Conservation (phyloP, 2,888 invertebrate genomes). For the Cephalotes varians region DNA sequence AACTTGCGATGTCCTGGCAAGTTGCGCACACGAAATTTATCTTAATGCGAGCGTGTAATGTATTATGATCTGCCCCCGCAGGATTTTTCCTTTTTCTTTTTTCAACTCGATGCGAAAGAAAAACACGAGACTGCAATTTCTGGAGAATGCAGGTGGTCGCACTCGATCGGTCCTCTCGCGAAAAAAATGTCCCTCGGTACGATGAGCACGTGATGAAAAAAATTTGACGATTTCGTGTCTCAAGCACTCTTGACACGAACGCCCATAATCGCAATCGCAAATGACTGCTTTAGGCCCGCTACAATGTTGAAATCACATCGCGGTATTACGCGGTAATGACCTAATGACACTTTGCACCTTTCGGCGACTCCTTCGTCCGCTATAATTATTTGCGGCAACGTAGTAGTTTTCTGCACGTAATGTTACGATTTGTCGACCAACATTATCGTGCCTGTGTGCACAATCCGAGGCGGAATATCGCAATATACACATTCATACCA, state of each 20-base stretch:
- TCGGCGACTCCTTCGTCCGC: constrained; percentile 54
- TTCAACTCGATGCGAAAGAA: not conserved
- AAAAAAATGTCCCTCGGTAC: not conserved
- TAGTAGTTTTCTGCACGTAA: constrained; percentile 70
- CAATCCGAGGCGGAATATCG: constrained; percentile 63
- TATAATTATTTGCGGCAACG: constrained; percentile 64
- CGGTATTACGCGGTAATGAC: constrained; percentile 48
- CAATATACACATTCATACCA: constrained; percentile 17
- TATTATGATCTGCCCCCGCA: not conserved
- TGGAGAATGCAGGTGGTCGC: not conserved
- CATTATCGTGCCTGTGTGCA: constrained; percentile 63
- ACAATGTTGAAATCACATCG: constrained; percentile 56
- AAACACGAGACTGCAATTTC: not conserved
- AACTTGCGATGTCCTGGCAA: constrained; percentile 5
- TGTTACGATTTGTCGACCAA: constrained; percentile 61
- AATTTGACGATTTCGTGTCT: constrained; percentile 23
- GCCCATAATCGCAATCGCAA: constrained; percentile 39
- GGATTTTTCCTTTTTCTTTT: constrained; percentile 1
- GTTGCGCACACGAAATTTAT: constrained; percentile 31
- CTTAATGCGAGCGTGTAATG: not conserved
- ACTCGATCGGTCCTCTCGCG: not conserved
- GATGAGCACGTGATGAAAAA: constrained; percentile 16
- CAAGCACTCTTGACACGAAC: constrained; percentile 36
- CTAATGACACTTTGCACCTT: constrained; percentile 73
- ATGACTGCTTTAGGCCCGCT: constrained; percentile 50